Evolutionary conservation across 2,888 invertebrate species (phyloP).

Genomic region (Formica aserva): DNA sequence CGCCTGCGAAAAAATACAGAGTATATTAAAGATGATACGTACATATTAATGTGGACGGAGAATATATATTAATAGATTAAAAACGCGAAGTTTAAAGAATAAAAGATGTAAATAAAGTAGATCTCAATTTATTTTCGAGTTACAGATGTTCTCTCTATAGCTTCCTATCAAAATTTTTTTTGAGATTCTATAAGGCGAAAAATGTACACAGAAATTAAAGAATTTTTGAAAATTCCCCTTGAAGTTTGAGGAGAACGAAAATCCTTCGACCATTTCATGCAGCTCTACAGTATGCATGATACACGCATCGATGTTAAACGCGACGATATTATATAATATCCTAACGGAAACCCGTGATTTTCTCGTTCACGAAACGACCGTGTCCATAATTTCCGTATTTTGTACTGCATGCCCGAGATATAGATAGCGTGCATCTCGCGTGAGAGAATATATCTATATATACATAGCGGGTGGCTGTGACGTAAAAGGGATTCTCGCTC

Average conservation of each 20-base stretch:
- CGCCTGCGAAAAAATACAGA: neutral
- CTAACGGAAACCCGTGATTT: slow-evolving; percentile 26
- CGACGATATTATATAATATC: slow-evolving; percentile 12
- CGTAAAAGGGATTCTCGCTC: slow-evolving; percentile 65
- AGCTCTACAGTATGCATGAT: neutral
- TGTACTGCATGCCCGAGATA: slow-evolving; percentile 26
- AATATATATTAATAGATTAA: neutral
- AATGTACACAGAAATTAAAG: neutral
- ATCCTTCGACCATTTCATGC: neutral
- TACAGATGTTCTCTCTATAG: neutral
- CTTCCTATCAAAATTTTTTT: neutral
- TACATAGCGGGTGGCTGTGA: slow-evolving; percentile 53
- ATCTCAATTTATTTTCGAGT: neutral
- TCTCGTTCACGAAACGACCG: neutral
- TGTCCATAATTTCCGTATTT: slow-evolving; percentile 33
- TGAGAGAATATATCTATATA: slow-evolving; percentile 28
- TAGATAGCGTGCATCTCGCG: slow-evolving; percentile 19
- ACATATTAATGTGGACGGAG: neutral
- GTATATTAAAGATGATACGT: neutral
- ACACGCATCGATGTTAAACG: neutral
- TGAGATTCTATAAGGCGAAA: neutral
- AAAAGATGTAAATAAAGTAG: neutral
- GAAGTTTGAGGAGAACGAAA: neutral
- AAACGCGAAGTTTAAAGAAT: neutral
- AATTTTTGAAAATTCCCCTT: too few relatives aligned